phyloP scores from a whole-genome alignment of 2,888 invertebrate genomes.

The Drosophila falleni region DNA sequence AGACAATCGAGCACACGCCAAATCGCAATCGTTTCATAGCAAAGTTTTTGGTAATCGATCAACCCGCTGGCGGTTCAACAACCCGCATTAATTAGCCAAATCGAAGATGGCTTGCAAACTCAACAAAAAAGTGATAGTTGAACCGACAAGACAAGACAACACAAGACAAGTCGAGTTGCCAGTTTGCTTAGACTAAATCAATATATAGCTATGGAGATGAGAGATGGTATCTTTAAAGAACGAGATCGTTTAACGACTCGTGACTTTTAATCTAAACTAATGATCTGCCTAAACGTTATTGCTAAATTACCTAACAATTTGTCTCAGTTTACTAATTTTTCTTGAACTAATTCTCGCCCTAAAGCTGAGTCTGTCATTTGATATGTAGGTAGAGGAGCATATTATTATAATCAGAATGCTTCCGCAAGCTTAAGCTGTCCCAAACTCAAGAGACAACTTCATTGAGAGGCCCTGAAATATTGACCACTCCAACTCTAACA shows the following conservation, averaged over 20 bases:
- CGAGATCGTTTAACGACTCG: conserved; percentile 31
- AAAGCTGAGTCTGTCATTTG: conserved; percentile 2
- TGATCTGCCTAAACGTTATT: conserved; percentile 46
- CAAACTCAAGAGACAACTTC: conserved; percentile 58
- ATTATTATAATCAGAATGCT: conserved; percentile 44
- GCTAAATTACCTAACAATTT: conserved; percentile 41
- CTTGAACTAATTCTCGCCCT: conserved; percentile 20
- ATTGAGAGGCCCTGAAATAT: conserved; percentile 68
- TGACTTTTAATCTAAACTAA: conserved; percentile 62
- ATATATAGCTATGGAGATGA: conserved; percentile 5
- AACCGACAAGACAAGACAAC: conserved; percentile 31
- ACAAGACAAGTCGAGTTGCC: conserved; percentile 16
- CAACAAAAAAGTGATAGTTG: conserved; percentile 71
- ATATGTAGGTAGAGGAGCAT: conserved; percentile 20
- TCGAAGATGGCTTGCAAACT: conserved; percentile 42
- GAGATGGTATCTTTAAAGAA: conserved; percentile 4
- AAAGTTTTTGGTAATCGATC: conserved; percentile 62
- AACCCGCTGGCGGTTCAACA: conserved; percentile 67
- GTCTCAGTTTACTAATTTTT: conserved; percentile 19
- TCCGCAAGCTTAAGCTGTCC: conserved; percentile 62
- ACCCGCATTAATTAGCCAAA: conserved; percentile 64
- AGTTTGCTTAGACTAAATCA: conserved; percentile 14
- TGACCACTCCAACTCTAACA: conserved; percentile 48
- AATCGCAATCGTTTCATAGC: conserved; percentile 18
- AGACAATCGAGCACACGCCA: conserved; percentile 57